These are phyloP conservation scores for Gorsachius magnificus DNA, from an alignment of 2,797 vertebrate species.

Conservation along the genomic window DNA sequence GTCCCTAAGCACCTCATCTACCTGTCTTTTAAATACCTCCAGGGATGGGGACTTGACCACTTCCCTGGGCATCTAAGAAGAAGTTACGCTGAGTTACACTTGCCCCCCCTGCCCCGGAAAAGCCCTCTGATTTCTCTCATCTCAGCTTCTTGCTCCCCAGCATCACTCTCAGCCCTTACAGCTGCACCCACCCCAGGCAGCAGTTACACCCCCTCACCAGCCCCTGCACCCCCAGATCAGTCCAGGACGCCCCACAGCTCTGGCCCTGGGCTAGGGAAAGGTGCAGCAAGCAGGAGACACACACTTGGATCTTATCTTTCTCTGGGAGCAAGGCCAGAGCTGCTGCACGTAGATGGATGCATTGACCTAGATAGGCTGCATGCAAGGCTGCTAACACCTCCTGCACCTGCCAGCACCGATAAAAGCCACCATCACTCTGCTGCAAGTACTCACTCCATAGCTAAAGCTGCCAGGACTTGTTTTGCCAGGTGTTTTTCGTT, in stretches of 20 bases:
- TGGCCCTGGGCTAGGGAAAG: background rate
- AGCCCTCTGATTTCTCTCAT: background rate
- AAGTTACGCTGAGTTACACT: background rate
- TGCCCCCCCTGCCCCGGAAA: background rate
- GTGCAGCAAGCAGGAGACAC: rapidly evolving
- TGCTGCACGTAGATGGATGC: rapidly evolving
- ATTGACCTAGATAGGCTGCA: background rate
- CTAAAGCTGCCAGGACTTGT: background rate
- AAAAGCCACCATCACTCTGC: background rate
- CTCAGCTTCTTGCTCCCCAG: background rate
- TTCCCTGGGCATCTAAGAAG: too few relatives aligned
- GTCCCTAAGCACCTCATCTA: too few relatives aligned
- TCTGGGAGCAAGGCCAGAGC: background rate
- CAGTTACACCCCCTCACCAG: background rate
- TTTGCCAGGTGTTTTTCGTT: background rate
- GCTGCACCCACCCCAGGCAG: background rate
- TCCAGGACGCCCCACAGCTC: background rate
- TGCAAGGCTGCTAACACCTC: background rate
- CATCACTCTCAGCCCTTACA: background rate
- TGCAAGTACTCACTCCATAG: background rate
- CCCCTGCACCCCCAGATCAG: background rate
- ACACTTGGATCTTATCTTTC: background rate
- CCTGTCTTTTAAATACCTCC: too few relatives aligned
- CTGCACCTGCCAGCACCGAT: background rate
- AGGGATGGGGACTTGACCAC: too few relatives aligned